A percentile compares a stretch with the other conserved stretches of the same genome.
phyloP scores from a whole-genome alignment of 2,113 vertebrate species.

The Clarias gariepinus region DNA sequence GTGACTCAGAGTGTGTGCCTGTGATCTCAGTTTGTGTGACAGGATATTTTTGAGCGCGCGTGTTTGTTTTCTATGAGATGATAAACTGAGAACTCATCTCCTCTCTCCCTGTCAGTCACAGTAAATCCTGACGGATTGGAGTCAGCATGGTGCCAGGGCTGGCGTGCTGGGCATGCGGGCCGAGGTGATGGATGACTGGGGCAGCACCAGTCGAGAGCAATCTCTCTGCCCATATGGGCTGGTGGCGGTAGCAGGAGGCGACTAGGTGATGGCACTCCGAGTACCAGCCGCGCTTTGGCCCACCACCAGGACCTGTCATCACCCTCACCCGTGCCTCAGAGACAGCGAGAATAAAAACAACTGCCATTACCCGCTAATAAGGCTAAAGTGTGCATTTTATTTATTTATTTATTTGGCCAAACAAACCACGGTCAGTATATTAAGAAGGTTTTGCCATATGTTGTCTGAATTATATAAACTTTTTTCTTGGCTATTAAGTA shows the following conservation, averaged over 20 bases:
- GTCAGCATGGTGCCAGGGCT: constrained; percentile 51
- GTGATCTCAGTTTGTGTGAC: constrained; percentile 19
- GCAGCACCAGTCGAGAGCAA: constrained; percentile 61
- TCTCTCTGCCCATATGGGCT: constrained; percentile 68
- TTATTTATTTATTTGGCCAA: neutral
- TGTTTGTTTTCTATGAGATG: constrained; percentile 51
- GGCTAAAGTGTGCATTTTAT: constrained; percentile 4
- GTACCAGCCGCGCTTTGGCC: constrained; percentile 70
- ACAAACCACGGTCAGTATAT: neutral
- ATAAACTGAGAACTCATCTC: constrained; percentile 49
- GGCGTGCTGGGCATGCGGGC: constrained; percentile 60
- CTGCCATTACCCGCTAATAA: constrained; percentile 47
- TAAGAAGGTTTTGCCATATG: neutral
- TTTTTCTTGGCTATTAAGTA: neutral
- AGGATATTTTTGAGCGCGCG: constrained; percentile 12
- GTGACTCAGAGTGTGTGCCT: neutral
- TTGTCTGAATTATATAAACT: neutral
- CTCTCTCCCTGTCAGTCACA: constrained; percentile 55
- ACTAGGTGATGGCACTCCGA: constrained; percentile 62
- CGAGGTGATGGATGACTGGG: constrained; percentile 69
- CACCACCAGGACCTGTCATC: constrained; percentile 73
- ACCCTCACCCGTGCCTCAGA: constrained; percentile 64
- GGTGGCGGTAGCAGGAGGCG: constrained; percentile 69
- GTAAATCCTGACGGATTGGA: constrained; percentile 55
- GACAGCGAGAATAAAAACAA: constrained; percentile 45